Evolutionary conservation across 2,113 vertebrate species (phyloP).

Genomic region (Chauna torquata): DNA sequence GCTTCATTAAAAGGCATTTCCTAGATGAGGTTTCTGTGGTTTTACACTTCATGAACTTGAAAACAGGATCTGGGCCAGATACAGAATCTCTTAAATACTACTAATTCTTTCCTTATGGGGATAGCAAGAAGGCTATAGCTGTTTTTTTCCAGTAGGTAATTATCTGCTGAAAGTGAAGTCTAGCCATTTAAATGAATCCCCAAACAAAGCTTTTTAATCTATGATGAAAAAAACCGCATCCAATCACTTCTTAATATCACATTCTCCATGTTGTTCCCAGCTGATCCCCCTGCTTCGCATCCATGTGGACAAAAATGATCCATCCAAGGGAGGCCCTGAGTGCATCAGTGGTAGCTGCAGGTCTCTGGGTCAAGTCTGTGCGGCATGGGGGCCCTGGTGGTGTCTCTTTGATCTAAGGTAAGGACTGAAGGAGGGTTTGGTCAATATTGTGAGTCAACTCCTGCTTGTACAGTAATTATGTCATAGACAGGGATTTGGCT

Average conservation of each 20-base stretch:
- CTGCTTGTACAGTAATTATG: not conserved
- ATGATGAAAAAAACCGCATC: not conserved
- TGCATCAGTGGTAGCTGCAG: not conserved
- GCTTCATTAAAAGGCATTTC: not conserved
- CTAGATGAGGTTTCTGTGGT: not conserved
- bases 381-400: not conserved
- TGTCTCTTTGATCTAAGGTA: not conserved
- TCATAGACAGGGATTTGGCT: not conserved
- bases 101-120: not conserved
- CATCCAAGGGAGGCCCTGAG: not conserved
- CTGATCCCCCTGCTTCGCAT: not conserved
- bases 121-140: not conserved
- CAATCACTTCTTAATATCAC: not conserved
- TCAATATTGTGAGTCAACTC: not conserved
- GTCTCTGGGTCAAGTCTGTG: not conserved
- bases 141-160: not conserved
- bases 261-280: not conserved
- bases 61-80: not conserved
- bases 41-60: not conserved
- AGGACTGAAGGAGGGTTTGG: fast-evolving
- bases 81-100: not conserved
- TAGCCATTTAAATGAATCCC: not conserved
- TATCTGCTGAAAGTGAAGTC: not conserved
- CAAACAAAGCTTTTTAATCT: not conserved
- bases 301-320: not conserved